Conservation (phyloP, 2,113 vertebrate genomes). For the Piprites chloris region DNA sequence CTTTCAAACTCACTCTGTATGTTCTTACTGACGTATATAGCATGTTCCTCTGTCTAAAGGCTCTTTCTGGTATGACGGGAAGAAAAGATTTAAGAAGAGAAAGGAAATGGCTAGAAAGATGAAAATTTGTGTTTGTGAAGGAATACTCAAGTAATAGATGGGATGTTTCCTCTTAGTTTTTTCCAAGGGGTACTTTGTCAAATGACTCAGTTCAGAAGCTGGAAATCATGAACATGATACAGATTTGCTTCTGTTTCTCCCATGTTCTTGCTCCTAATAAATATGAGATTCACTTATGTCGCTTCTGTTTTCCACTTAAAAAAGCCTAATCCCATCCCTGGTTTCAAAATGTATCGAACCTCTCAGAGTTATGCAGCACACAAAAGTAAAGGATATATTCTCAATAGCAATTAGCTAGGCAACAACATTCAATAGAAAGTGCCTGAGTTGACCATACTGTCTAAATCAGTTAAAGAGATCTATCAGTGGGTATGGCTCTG, state of each 20-base stretch:
- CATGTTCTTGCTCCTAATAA: not conserved
- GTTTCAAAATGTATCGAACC: not conserved
- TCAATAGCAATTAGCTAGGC: not conserved
- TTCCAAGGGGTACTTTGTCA: not conserved
- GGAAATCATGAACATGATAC: not conserved
- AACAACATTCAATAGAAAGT: not conserved
- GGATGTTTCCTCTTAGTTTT: not conserved
- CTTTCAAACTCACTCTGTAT: not conserved
- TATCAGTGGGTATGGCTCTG: not conserved
- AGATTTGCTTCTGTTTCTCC: not conserved
- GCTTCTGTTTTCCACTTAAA: not conserved
- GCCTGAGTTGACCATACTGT: not conserved
- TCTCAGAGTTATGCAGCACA: not conserved
- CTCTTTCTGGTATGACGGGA: not conserved
- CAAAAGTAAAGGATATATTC: not conserved
- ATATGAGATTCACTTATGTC: not conserved
- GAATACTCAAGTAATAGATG: not conserved
- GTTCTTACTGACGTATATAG: not conserved
- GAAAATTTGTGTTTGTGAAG: not conserved
- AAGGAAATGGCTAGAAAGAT: not conserved
- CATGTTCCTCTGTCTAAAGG: not conserved
- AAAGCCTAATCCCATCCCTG: rapidly evolving
- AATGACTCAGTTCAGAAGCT: not conserved
- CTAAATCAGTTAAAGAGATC: not conserved
- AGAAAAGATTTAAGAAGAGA: not conserved